A percentile compares a stretch with the other conserved stretches of the same genome.
These are phyloP conservation scores for Nematostella vectensis DNA, from an alignment of 92 coral and sea anemone species.

Conservation along the genomic window DNA sequence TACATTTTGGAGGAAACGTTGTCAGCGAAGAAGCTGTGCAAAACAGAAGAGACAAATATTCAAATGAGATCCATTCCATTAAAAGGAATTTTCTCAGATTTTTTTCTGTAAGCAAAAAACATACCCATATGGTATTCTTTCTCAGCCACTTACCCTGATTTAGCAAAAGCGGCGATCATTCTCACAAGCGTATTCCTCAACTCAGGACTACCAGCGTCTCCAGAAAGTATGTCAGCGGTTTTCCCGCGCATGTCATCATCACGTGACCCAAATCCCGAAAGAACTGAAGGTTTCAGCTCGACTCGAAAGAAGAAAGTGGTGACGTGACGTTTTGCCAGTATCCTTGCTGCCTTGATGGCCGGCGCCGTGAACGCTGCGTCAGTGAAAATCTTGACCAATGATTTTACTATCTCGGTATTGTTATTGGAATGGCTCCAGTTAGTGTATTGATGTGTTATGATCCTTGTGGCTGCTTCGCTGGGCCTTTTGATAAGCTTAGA, in stretches of 20 bases:
- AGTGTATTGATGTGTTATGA: slow-evolving; percentile 15
- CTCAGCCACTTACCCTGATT: not conserved
- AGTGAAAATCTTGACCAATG: slow-evolving; percentile 11
- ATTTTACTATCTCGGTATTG: not conserved
- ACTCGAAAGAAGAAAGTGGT: slow-evolving; percentile 18
- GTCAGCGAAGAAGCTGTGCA: too few relatives aligned
- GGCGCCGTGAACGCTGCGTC: slow-evolving; percentile 19
- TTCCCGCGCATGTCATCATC: slow-evolving; percentile 7
- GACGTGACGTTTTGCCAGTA: slow-evolving; percentile 1
- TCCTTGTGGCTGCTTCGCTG: too few relatives aligned
- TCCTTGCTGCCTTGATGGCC: slow-evolving; percentile 8
- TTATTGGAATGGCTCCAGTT: slow-evolving; percentile 18
- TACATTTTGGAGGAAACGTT: too few relatives aligned
- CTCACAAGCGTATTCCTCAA: not conserved
- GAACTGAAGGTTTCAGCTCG: slow-evolving; percentile 3
- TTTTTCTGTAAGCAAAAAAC: too few relatives aligned
- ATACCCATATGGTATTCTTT: too few relatives aligned
- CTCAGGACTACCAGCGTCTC: not conserved
- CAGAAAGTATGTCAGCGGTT: too few relatives aligned
- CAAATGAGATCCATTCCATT: too few relatives aligned
- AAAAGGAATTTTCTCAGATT: too few relatives aligned
- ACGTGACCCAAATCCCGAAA: too few relatives aligned
- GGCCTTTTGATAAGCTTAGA: too few relatives aligned
- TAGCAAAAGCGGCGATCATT: not conserved
- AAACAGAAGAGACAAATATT: too few relatives aligned